Evolutionary conservation across 2,113 vertebrate species (phyloP), one percentile per base, ranked within the genome.

Genomic region (Numida meleagris): DNA sequence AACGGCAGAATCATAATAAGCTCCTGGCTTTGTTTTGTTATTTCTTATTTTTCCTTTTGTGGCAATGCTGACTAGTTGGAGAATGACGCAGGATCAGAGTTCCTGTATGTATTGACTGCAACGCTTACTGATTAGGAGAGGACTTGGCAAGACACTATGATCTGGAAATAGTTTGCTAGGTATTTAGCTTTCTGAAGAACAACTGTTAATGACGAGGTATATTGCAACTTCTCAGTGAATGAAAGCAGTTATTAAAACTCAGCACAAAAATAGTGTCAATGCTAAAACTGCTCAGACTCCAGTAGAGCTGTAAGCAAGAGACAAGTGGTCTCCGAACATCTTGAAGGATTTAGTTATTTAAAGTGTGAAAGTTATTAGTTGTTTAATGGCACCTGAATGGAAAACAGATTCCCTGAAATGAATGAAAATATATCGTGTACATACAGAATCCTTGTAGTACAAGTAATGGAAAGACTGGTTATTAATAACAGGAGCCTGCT

Each of bases 381-480:
- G 67, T 89, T 95, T 96, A 95, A 96, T 71, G 74, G 66, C 58
- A 82, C 94, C 68, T 87, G 88, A 94, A 94, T 94, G 86, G 90
- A 92, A 97, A 96, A 93, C 90, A 95, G 90, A 87, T 95, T 97
- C 86, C 83, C 89, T 92, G 86, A 94, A 94, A 79, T 0, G 0
- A 84, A 82, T 86, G 61, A 89, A 96, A 94, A 79, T 93, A 46
- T 45, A 88, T 81, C 75, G 62, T 94, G 70, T 0, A 0, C 42
- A 6, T 89, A 76, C 80, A 90, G 90, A 95, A 96, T 96, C 84
- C 66, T 94, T 96, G 90, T 82, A 92, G 77, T 79, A 66, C 83
- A 73, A 95, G 92, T 97, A 96, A 97, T 97, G 94, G 95, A 96
- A 97, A 96, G 77, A 94, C 83, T 94, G 53, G 88, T 94, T 97